Conservation (phyloP, 2,888 invertebrate genomes). For the Pharmacophagus antenor region DNA sequence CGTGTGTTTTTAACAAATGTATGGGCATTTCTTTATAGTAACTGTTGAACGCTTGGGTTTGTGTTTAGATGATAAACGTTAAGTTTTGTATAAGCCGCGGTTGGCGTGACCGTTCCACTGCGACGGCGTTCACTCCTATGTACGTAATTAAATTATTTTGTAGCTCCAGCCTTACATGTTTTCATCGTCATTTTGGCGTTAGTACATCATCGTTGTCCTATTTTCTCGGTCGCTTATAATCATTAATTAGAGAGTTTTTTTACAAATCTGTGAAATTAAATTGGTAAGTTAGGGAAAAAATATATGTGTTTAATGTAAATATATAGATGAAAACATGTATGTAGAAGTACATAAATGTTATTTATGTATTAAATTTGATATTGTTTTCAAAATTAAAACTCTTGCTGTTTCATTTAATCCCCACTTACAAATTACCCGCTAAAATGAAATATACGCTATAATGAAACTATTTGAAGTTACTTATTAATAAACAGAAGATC, state of each 20-base stretch:
- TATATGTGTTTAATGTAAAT: slow-evolving; percentile 80
- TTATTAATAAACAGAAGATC: too few species aligned
- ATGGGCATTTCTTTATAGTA: slow-evolving; percentile 17
- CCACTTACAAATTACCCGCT: not conserved
- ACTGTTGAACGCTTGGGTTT: slow-evolving; percentile 21
- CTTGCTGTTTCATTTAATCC: slow-evolving; percentile 60
- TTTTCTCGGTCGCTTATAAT: slow-evolving; percentile 70
- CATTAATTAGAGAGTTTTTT: slow-evolving; percentile 49
- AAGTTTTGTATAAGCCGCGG: slow-evolving; percentile 19
- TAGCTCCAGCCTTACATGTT: slow-evolving; percentile 65
- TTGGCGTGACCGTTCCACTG: slow-evolving; percentile 1
- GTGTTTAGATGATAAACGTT: slow-evolving; percentile 26
- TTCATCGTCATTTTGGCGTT: slow-evolving; percentile 56
- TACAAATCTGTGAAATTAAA: slow-evolving; percentile 63
- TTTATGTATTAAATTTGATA: slow-evolving; percentile 82
- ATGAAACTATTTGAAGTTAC: too few species aligned
- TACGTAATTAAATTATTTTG: slow-evolving; percentile 70
- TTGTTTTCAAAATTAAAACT: slow-evolving; percentile 77
- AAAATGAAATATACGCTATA: too few species aligned
- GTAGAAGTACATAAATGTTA: slow-evolving; percentile 79
- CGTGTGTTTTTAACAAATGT: slow-evolving; percentile 21
- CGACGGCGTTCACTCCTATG: not conserved
- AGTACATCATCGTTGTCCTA: slow-evolving; percentile 56
- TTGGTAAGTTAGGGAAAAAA: slow-evolving; percentile 65
- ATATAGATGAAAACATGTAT: slow-evolving; percentile 77